Conservation (phyloP, 64 coral and sea anemone genomes). For the Acropora yongei region DNA sequence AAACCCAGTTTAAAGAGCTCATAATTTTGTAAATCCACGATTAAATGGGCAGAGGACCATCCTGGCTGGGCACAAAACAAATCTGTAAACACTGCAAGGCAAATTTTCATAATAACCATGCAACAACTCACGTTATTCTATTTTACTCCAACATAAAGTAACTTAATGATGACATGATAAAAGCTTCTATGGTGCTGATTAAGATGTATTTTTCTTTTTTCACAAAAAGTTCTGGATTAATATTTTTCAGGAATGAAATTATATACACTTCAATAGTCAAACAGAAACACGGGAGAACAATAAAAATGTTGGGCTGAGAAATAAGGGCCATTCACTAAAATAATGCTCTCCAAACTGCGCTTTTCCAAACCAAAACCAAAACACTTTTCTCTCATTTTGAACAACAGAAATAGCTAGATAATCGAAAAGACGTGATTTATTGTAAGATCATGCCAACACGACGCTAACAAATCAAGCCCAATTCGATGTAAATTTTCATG, state of each 20-base stretch:
- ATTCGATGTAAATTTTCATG: background rate
- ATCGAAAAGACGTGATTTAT: background rate
- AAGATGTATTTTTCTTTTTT: background rate
- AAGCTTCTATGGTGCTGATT: background rate
- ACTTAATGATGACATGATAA: conserved; percentile 2
- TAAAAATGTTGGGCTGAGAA: background rate
- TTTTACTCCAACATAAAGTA: background rate
- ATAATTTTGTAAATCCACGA: background rate
- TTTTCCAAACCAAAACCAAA: background rate
- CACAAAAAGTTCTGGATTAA: background rate
- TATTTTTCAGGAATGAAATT: conserved; percentile 5
- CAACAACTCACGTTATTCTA: background rate
- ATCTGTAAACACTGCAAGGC: conserved; percentile 5
- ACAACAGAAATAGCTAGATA: background rate
- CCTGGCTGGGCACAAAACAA: background rate
- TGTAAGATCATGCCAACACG: background rate
- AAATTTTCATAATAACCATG: conserved; percentile 20
- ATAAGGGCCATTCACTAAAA: background rate
- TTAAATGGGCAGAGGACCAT: background rate
- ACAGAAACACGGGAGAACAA: background rate
- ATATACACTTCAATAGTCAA: background rate
- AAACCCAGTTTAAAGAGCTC: background rate
- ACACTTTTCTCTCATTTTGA: background rate
- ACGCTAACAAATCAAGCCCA: background rate
- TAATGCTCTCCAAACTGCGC: background rate